Evolutionary conservation across 92 coral and sea anemone species (phyloP).

Genomic region (Galaxea fascicularis): DNA sequence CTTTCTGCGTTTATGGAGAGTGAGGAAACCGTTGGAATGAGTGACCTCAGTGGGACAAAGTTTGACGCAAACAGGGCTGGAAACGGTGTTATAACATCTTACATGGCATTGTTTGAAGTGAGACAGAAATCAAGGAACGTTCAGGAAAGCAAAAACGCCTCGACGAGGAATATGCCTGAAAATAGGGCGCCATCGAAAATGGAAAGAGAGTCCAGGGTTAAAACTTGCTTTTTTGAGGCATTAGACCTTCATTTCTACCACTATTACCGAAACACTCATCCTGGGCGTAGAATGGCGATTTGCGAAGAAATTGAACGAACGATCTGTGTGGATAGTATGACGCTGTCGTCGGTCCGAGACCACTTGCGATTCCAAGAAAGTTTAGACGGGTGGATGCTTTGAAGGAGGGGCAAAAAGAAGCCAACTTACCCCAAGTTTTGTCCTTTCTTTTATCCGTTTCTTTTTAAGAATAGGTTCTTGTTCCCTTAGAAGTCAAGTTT

Average conservation of each 20-base stretch:
- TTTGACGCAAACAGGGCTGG: conserved; percentile 42
- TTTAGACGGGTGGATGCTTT: conserved; percentile 68
- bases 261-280: conserved; percentile 54
- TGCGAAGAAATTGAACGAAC: conserved; percentile 77
- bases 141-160: too few species aligned
- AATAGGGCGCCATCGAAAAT: background rate
- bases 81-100: conserved; percentile 39
- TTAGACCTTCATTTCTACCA: conserved; percentile 71
- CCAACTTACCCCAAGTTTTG: background rate
- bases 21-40: background rate
- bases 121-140: background rate
- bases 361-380: conserved; percentile 67
- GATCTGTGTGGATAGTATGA: conserved; percentile 30
- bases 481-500: background rate
- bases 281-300: conserved; percentile 78
- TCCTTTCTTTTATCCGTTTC: too few species aligned
- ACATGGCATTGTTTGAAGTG: conserved; percentile 24
- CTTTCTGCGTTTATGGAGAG: conserved; percentile 6
- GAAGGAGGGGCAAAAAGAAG: background rate
- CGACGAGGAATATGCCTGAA: background rate
- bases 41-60: conserved; percentile 57
- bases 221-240: conserved; percentile 57
- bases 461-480: background rate
- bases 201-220: conserved; percentile 14
- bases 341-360: conserved; percentile 67